A percentile compares a stretch with the other conserved stretches of the same genome.
Conservation (phyloP, 2,888 invertebrate species). For the Magallana nippona region DNA sequence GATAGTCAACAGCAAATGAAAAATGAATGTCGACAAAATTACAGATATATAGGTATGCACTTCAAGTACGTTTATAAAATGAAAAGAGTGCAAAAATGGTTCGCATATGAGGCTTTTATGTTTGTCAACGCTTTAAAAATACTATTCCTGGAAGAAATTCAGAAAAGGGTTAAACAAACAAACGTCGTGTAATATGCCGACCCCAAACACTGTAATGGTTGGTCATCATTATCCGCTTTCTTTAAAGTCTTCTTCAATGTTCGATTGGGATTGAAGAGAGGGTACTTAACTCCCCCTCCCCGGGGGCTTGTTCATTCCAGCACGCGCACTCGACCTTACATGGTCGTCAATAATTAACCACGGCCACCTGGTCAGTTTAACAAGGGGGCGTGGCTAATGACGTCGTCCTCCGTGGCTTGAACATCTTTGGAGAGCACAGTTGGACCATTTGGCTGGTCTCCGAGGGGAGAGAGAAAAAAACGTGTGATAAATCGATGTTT, state of each 20-base stretch:
- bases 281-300: slow-evolving; percentile 48
- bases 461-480: background rate
- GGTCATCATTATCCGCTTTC: slow-evolving; percentile 30
- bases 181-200: slow-evolving; percentile 34
- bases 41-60: too few relatives aligned
- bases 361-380: slow-evolving; percentile 55
- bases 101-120: too few relatives aligned
- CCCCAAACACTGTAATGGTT: slow-evolving; percentile 36
- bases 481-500: slow-evolving; percentile 5
- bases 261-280: slow-evolving; percentile 22
- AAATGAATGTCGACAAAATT: too few relatives aligned
- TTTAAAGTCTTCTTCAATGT: slow-evolving; percentile 16
- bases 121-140: too few relatives aligned
- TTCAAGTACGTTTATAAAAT: too few relatives aligned
- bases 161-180: background rate
- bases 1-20: too few relatives aligned
- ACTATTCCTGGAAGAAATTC: too few relatives aligned
- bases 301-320: slow-evolving; percentile 48
- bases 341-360: slow-evolving; percentile 54
- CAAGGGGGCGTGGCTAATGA: slow-evolving; percentile 50
- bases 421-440: slow-evolving; percentile 8
- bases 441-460: background rate
- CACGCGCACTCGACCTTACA: slow-evolving; percentile 48
- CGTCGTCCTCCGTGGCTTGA: slow-evolving; percentile 31
- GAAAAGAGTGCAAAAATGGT: too few relatives aligned